Percentiles rank a stretch among this genome's conserved stretches.
phyloP scores from a whole-genome alignment of 2,888 invertebrate genomes.

The Rutpela maculata region DNA sequence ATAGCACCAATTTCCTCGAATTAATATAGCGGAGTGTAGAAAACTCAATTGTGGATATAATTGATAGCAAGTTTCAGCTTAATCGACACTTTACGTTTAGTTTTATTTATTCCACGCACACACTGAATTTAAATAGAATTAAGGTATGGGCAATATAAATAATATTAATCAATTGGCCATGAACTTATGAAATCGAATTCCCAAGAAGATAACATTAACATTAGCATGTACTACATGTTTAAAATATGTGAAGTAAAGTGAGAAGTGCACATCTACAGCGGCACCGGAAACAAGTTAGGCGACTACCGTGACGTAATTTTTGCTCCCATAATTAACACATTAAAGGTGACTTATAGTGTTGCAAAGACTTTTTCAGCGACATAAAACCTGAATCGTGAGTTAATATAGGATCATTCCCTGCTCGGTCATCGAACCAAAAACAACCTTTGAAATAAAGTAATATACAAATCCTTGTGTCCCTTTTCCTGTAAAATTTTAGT shows the following conservation, averaged over 20 bases:
- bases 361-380: slow-evolving; percentile 25
- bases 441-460: slow-evolving; percentile 29
- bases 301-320: slow-evolving; percentile 29
- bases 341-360: neutral
- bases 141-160: slow-evolving; percentile 28
- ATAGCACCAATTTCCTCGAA: slow-evolving; percentile 22
- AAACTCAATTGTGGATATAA: neutral
- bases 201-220: slow-evolving; percentile 13
- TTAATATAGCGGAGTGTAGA: slow-evolving; percentile 4
- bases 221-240: neutral
- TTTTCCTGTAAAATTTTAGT: no score
- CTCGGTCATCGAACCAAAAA: slow-evolving; percentile 49
- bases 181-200: slow-evolving; percentile 16
- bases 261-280: neutral
- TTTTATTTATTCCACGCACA: slow-evolving; percentile 15
- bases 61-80: neutral
- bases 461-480: no score
- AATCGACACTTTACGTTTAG: slow-evolving; percentile 2
- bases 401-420: slow-evolving; percentile 6
- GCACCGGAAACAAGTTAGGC: slow-evolving; percentile 13
- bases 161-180: slow-evolving; percentile 32
- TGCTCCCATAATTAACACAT: slow-evolving; percentile 9
- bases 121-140: slow-evolving; percentile 29
- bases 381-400: slow-evolving; percentile 35
- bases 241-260: slow-evolving; percentile 6